Percentiles rank a stretch among this genome's conserved stretches.
phyloP scores from a whole-genome alignment of 2,888 invertebrate species.

The Caenorhabditis wallacei region DNA sequence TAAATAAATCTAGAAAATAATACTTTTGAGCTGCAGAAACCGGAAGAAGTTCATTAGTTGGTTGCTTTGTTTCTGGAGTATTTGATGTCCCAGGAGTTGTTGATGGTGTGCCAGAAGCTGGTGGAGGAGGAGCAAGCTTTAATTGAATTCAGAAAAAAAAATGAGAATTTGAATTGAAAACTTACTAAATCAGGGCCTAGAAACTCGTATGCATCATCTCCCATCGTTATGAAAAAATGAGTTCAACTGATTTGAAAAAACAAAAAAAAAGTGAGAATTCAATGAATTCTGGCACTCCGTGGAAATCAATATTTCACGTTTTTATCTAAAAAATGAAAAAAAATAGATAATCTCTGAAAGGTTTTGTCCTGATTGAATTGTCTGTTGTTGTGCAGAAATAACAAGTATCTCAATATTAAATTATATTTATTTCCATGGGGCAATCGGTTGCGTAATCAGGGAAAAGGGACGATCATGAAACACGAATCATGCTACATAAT shows the following conservation, averaged over 20 bases:
- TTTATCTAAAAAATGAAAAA: slow-evolving; percentile 3
- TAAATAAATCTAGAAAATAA: not conserved
- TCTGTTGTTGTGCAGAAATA: not conserved
- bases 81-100: not conserved
- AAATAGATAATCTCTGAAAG: too few species aligned
- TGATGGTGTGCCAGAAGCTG: not conserved
- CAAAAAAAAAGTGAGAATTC: slow-evolving; percentile 20
- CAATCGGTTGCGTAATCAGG: not conserved
- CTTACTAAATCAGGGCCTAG: slow-evolving; percentile 46
- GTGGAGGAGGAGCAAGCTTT: slow-evolving; percentile 43
- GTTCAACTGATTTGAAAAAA: slow-evolving; percentile 17
- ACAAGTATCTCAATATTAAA: not conserved
- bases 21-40: slow-evolving; percentile 37
- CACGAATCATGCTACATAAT: slow-evolving; percentile 11
- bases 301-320: not conserved
- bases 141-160: not conserved
- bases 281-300: not conserved
- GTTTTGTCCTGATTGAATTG: too few species aligned
- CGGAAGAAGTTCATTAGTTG: slow-evolving; percentile 30
- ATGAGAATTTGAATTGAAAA: not conserved
- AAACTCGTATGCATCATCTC: slow-evolving; percentile 54
- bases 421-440: slow-evolving; percentile 1
- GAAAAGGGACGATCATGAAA: not conserved
- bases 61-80: not conserved
- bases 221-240: slow-evolving; percentile 34